Evolutionary conservation across 1,140 invertebrate species (phyloP).

Genomic region (Drosophila mayri): DNA sequence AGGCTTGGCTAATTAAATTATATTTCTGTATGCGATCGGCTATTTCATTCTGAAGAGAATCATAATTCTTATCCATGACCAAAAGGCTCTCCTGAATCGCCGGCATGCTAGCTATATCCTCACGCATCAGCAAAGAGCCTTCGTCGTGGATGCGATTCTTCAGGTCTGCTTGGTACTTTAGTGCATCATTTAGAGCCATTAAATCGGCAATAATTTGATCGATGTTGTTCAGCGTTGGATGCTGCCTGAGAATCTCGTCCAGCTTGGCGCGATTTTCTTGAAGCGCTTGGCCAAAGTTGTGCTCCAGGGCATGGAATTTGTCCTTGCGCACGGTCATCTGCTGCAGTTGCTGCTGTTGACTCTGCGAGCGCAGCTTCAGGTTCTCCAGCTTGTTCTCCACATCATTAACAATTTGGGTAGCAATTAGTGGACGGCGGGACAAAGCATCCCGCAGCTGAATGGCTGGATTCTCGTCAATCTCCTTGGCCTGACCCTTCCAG

Average conservation of each 20-base stretch:
- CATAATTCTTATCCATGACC: constrained; percentile 91
- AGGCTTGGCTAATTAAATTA: constrained; percentile 89
- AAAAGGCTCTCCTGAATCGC: constrained; percentile 92
- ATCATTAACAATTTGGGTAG: constrained; percentile 89
- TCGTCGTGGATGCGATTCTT: constrained; percentile 89
- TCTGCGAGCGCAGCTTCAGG: constrained; percentile 88
- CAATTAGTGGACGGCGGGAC: constrained; percentile 89
- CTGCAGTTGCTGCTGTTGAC: constrained; percentile 89
- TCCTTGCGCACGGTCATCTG: constrained; percentile 89
- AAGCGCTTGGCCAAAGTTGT: constrained; percentile 88
- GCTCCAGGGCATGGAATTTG: constrained; percentile 89
- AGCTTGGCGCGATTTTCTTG: constrained; percentile 86
- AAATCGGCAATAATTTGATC: constrained; percentile 85
- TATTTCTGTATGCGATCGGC: constrained; percentile 91
- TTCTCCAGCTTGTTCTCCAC: constrained; percentile 89
- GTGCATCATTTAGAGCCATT: constrained; percentile 85
- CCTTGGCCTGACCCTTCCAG: constrained; percentile 89
- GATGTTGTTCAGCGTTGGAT: constrained; percentile 76
- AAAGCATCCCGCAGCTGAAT: constrained; percentile 89
- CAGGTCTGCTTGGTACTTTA: constrained; percentile 85
- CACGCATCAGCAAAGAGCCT: constrained; percentile 91
- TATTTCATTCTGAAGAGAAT: constrained; percentile 90
- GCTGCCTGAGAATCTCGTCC: constrained; percentile 86
- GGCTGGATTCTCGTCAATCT: constrained; percentile 89
- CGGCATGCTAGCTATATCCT: constrained; percentile 91